These are phyloP conservation scores for Echinometra lucunter DNA, from an alignment of 53 echinoderm and acorn worm genomes.

Conservation along the genomic window DNA sequence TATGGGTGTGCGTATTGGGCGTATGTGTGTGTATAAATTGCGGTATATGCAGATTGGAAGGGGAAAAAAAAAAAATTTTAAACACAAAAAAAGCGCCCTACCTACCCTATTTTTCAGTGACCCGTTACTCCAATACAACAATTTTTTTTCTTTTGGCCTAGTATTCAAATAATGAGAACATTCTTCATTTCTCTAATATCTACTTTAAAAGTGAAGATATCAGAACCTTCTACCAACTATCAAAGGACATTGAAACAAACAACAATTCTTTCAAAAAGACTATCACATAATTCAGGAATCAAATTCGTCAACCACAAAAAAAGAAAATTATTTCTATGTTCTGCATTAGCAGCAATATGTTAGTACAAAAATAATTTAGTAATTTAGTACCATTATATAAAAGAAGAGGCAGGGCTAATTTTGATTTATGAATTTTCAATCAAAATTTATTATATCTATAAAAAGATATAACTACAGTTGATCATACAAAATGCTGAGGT, in stretches of 20 bases:
- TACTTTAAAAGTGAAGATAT: too few species aligned
- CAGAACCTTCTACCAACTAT: not conserved
- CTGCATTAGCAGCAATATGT: not conserved
- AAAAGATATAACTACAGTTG: not conserved
- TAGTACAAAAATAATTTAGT: not conserved
- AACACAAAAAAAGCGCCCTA: too few species aligned
- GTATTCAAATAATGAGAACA: not conserved
- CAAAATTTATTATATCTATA: constrained; percentile 7
- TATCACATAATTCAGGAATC: not conserved
- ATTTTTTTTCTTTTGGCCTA: too few species aligned
- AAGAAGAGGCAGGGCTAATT: not conserved
- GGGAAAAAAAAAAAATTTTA: too few species aligned
- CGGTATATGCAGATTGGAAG: too few species aligned
- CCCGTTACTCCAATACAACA: too few species aligned
- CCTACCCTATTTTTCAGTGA: too few species aligned
- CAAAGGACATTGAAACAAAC: not conserved
- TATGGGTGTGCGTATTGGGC: too few species aligned
- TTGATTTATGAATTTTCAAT: not conserved
- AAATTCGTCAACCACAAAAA: not conserved
- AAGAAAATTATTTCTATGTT: not conserved
- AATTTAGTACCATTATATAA: not conserved
- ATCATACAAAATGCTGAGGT: constrained; percentile 22
- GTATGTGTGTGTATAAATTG: too few species aligned
- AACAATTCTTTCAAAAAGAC: not conserved
- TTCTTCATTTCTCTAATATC: not conserved